Evolutionary conservation across 2,113 vertebrate genomes (phyloP).

Genomic region (Caloenas nicobarica): DNA sequence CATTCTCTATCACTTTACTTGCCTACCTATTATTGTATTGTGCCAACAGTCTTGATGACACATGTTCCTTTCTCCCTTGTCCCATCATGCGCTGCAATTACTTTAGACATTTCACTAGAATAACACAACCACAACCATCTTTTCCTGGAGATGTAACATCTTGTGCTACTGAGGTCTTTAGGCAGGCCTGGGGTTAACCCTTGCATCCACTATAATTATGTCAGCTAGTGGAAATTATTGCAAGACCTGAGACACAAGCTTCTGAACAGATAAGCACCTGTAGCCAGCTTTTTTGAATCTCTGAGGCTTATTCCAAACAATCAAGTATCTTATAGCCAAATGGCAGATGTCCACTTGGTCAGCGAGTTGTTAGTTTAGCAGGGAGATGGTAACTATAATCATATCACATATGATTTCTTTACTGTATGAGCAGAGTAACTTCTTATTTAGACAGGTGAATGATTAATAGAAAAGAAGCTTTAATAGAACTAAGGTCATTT

Average conservation of each 20-base stretch:
- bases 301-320: background rate
- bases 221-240: background rate
- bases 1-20: background rate
- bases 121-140: background rate
- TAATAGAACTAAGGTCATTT: background rate
- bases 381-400: background rate
- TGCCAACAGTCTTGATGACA: background rate
- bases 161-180: background rate
- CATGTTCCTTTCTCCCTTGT: background rate
- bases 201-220: background rate
- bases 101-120: background rate
- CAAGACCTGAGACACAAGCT: background rate
- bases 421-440: background rate
- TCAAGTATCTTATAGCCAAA: background rate
- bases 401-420: background rate
- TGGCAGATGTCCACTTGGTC: background rate
- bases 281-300: background rate
- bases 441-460: background rate
- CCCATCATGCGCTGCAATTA: fast-evolving
- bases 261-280: background rate
- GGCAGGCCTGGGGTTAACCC: background rate
- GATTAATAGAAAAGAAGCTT: background rate
- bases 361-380: background rate
- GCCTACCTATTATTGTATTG: background rate
- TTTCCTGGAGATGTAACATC: background rate